These are phyloP conservation scores for Pteria penguin DNA, from an alignment of 2,888 invertebrate species.

Conservation along the genomic window DNA sequence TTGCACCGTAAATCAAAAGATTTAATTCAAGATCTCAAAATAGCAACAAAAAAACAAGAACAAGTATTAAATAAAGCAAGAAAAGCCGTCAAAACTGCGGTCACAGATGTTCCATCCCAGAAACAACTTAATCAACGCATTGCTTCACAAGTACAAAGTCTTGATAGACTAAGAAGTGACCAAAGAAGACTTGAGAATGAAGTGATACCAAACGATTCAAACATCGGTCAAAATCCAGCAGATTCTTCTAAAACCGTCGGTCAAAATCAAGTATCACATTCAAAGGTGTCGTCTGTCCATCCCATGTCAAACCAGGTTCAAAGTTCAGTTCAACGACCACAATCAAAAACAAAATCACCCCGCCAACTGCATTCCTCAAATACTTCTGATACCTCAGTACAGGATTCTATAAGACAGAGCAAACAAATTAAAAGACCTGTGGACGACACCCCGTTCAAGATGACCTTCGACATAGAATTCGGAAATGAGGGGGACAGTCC, in stretches of 20 bases:
- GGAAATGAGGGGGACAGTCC: conserved; percentile 10
- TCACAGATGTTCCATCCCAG: neutral
- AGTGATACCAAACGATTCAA: neutral
- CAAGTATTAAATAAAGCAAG: conserved; percentile 5
- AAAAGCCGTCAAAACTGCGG: neutral
- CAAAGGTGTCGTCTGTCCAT: neutral
- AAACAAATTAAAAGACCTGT: too few species aligned
- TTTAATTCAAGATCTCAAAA: neutral
- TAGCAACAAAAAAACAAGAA: neutral
- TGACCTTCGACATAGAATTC: conserved; percentile 16
- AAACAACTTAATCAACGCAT: neutral
- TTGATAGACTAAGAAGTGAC: neutral
- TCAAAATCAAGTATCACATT: neutral
- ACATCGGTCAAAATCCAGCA: neutral
- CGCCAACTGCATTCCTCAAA: neutral
- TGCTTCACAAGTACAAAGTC: neutral
- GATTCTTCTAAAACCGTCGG: neutral
- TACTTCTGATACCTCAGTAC: neutral
- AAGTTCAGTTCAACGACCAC: neutral
- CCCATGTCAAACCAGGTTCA: neutral
- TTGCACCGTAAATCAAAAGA: neutral
- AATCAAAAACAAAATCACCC: neutral
- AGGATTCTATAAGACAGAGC: neutral
- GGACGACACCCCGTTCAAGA: neutral
- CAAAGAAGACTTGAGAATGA: neutral